Conservation (phyloP, 2,113 vertebrate genomes). For the Ammodytes marinus region DNA sequence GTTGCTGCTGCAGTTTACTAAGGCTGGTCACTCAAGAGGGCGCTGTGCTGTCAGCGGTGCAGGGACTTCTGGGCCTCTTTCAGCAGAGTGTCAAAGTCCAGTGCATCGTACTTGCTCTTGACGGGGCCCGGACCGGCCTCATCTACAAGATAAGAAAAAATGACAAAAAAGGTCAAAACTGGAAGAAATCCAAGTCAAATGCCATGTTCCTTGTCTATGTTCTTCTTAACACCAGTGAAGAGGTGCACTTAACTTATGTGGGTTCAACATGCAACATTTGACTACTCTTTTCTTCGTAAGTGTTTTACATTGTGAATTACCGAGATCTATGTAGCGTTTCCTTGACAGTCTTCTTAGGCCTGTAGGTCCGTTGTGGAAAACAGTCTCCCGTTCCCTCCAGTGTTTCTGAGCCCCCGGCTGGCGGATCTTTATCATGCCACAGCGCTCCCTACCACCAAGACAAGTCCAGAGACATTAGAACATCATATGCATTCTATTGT, state of each 20-base stretch:
- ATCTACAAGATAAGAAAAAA: conserved; percentile 69
- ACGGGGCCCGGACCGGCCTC: conserved; percentile 90
- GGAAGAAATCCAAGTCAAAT: background rate
- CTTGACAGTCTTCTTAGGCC: conserved; percentile 88
- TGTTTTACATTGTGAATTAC: conserved; percentile 88
- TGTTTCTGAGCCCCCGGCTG: conserved; percentile 86
- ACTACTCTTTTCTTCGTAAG: background rate
- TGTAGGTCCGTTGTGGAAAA: conserved; percentile 86
- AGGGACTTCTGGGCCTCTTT: conserved; percentile 98
- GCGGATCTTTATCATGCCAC: conserved; percentile 93
- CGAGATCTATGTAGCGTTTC: conserved; percentile 93
- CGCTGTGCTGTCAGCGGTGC: conserved; percentile 91
- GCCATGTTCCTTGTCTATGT: background rate
- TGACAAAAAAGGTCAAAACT: background rate
- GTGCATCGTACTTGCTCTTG: conserved; percentile 98
- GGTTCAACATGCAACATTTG: background rate
- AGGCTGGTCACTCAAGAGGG: conserved; percentile 66
- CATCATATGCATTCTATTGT: background rate
- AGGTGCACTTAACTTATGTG: background rate
- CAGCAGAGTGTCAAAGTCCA: conserved; percentile 99
- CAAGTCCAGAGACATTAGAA: conserved; percentile 7
- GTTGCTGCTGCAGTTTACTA: conserved; percentile 67
- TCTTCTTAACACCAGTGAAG: background rate
- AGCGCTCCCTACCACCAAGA: conserved; percentile 88
- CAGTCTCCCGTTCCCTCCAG: conserved; percentile 89